phyloP scores from a whole-genome alignment of 2,797 vertebrate species.

The Phylloscopus collybita region DNA sequence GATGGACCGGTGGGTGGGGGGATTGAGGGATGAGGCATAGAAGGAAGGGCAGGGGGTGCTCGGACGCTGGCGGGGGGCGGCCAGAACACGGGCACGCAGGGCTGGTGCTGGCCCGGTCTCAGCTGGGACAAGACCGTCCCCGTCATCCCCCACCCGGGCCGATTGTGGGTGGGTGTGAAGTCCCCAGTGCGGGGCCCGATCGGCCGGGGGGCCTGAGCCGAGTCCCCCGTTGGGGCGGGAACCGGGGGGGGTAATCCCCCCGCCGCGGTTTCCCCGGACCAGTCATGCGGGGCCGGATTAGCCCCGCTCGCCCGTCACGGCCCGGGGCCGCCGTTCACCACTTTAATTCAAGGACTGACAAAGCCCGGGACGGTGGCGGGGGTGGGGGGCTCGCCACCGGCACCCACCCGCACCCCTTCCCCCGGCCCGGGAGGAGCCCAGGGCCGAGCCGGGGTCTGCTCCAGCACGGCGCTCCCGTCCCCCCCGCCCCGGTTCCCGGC shows the following conservation, averaged over 20 bases:
- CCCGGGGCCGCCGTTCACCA: conserved; percentile 5
- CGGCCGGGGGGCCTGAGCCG: neutral
- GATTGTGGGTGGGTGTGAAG: neutral
- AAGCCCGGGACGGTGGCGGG: neutral
- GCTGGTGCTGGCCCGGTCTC: conserved; percentile 42
- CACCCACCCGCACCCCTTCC: neutral
- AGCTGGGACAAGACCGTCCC: neutral
- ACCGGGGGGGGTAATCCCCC: conserved; percentile 78
- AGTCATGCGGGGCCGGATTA: conserved; percentile 72
- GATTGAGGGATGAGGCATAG: neutral
- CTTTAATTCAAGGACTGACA: conserved; percentile 22
- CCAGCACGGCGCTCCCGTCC: neutral
- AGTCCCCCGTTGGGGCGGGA: neutral
- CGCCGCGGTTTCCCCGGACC: conserved; percentile 85
- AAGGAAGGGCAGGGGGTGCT: neutral
- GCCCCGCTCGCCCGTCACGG: conserved; percentile 73
- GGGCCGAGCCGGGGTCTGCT: neutral
- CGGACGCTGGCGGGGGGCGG: fast-evolving
- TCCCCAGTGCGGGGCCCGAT: neutral
- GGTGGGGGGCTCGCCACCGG: neutral
- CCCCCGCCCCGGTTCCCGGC: neutral
- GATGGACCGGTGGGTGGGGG: neutral
- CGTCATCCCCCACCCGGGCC: neutral
- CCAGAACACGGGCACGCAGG: neutral
- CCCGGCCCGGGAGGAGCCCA: neutral